Percentiles rank a stretch among this genome's conserved stretches.
Conservation (phyloP, 2,797 vertebrate species). For the Rhynchonycteris naso region DNA sequence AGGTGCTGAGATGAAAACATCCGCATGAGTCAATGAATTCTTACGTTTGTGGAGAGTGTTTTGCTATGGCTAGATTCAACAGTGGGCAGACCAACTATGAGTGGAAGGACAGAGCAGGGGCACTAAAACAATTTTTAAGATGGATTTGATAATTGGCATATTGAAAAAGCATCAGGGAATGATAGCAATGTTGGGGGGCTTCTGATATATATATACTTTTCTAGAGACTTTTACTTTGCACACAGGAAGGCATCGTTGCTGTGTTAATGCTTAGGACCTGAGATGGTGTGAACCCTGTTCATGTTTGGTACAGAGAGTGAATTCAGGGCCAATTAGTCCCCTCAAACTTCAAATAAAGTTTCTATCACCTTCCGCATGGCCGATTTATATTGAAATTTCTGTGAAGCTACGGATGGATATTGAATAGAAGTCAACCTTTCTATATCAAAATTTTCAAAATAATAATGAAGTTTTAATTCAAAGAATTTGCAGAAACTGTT, state of each 20-base stretch:
- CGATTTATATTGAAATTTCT: conserved; percentile 20
- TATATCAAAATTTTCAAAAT: conserved; percentile 48
- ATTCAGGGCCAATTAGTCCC: background rate
- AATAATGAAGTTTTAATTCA: conserved; percentile 15
- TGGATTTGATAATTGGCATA: conserved; percentile 49
- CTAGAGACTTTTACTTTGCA: background rate
- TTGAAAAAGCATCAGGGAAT: background rate
- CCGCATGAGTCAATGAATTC: background rate
- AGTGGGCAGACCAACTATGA: conserved; percentile 27
- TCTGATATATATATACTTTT: background rate
- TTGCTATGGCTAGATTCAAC: conserved; percentile 47
- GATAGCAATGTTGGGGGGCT: conserved; percentile 8
- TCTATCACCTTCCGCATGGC: background rate
- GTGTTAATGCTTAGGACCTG: background rate
- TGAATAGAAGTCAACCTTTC: background rate
- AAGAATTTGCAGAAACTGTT: background rate
- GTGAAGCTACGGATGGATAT: background rate
- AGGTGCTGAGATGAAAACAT: conserved; percentile 17
- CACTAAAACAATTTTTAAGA: conserved; percentile 7
- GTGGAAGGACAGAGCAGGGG: background rate
- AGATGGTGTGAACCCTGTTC: background rate
- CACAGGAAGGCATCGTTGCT: background rate
- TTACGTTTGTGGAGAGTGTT: conserved; percentile 53
- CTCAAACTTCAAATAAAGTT: conserved; percentile 37
- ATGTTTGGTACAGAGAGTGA: background rate